Base-by-base conservation (phyloP, 2,113 vertebrate species). In the Plotosus lineatus region DNA sequence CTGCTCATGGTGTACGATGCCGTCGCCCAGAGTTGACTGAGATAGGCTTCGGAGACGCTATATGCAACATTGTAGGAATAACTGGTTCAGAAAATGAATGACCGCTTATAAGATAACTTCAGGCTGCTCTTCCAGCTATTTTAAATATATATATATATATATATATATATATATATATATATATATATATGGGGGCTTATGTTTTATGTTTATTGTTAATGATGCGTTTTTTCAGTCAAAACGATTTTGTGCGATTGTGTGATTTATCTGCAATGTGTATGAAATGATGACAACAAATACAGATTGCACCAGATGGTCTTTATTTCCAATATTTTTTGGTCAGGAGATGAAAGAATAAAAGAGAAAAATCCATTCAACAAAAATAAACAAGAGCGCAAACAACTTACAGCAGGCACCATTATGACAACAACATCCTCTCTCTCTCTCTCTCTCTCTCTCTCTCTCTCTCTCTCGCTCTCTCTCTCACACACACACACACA, bases 261-360 rank as follows among this genome's bases (percentile, higher is more conserved):
- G 60, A 63, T 36, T 63, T 38, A 63, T 63, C 33, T 38, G 33
- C 40, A 66, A 42, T 12, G 36, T 14, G 36, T 36, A 4, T 19
- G 19, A 73, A 53, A 61, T 60, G 2, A 31, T 65, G 14, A 51
- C 33, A 12, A 12, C 21, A 74, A 74, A 15, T 4, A n/a, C 1
- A 3, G 3, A 60, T 8, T 61, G 33, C 53, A 17, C 60, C 44
- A 38, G 15, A 31, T 38, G 28, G 31, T 12, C 55, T 51, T 74
- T 48, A 31, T 79, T 66, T 84, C 61, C 79, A 86, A 56, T 17
- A 74, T 23, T 72, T 33, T 72, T 92, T 92, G 90, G 82, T 74
- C 71, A 86, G 63, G 82, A 14, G 46, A 83, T 80, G 83, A 83
- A 84, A 81, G 28, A 87, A 85, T 85, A 82, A 79, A 86, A 44